Evolutionary conservation across 2,797 vertebrate genomes (phyloP).

Genomic region (Rousettus madagascariensis): DNA sequence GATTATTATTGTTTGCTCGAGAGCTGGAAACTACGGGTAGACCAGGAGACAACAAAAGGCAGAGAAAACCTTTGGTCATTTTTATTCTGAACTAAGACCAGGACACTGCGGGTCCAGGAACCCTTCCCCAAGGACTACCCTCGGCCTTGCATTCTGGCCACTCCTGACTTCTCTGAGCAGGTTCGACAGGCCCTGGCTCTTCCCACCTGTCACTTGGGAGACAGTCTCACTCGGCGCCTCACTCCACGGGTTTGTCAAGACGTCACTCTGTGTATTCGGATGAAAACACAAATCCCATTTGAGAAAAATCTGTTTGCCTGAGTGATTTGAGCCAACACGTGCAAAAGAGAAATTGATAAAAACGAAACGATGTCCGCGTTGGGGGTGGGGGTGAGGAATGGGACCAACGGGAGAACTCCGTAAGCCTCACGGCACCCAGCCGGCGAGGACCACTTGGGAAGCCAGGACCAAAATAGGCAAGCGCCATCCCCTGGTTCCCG

Average conservation of each 20-base stretch:
- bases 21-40: background rate
- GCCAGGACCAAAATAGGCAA: constrained; percentile 48
- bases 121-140: background rate
- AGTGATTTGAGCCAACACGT: background rate
- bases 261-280: background rate
- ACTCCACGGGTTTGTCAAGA: background rate
- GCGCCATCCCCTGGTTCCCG: background rate
- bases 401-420: background rate
- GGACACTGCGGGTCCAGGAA: background rate
- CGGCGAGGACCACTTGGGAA: background rate
- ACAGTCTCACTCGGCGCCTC: background rate
- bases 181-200: background rate
- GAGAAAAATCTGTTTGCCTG: background rate
- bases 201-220: background rate
- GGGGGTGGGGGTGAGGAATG: background rate
- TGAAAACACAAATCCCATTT: background rate
- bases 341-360: background rate
- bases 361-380: background rate
- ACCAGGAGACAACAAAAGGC: background rate
- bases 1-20: no score
- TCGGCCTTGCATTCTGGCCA: background rate
- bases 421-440: background rate
- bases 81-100: background rate
- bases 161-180: background rate
- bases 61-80: background rate